phyloP scores from a whole-genome alignment of 2,797 vertebrate genomes.

The Cyclura pinguis region DNA sequence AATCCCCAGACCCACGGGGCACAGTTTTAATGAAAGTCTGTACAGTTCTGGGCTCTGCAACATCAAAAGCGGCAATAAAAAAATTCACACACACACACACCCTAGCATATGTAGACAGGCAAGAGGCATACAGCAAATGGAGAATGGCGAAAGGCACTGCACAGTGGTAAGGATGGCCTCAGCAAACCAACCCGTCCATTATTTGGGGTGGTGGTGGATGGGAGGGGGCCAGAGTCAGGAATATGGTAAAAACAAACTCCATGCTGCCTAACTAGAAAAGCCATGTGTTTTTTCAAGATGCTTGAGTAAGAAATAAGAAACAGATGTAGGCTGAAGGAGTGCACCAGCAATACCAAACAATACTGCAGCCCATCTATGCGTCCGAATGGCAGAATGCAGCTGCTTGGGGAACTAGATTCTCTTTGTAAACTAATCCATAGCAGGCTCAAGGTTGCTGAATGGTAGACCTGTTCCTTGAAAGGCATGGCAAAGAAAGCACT shows the following conservation, averaged over 20 bases:
- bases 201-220: background rate
- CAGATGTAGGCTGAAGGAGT: constrained; percentile 56
- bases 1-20: constrained; percentile 61
- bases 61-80: constrained; percentile 71
- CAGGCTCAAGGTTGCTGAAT: constrained; percentile 41
- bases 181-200: constrained; percentile 30
- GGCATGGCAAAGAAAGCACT: constrained; percentile 9
- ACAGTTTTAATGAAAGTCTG: constrained; percentile 70
- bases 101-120: constrained; percentile 54
- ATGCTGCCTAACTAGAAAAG: constrained; percentile 32
- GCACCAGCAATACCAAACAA: constrained; percentile 58
- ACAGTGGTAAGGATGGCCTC: background rate
- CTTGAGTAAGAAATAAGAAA: constrained; percentile 25
- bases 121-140: constrained; percentile 53
- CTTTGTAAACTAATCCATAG: constrained; percentile 34
- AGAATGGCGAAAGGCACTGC: constrained; percentile 37
- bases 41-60: constrained; percentile 64
- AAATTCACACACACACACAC: background rate
- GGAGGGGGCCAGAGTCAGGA: constrained; percentile 21
- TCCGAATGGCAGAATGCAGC: constrained; percentile 66
- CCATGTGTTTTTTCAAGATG: constrained; percentile 13
- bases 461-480: constrained; percentile 33
- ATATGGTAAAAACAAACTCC: constrained; percentile 32
- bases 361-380: constrained; percentile 25
- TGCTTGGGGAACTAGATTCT: constrained; percentile 42